A percentile compares a stretch with the other conserved stretches of the same genome.
phyloP scores from a whole-genome alignment of 2,797 vertebrate species.

The Ceryle rudis region DNA sequence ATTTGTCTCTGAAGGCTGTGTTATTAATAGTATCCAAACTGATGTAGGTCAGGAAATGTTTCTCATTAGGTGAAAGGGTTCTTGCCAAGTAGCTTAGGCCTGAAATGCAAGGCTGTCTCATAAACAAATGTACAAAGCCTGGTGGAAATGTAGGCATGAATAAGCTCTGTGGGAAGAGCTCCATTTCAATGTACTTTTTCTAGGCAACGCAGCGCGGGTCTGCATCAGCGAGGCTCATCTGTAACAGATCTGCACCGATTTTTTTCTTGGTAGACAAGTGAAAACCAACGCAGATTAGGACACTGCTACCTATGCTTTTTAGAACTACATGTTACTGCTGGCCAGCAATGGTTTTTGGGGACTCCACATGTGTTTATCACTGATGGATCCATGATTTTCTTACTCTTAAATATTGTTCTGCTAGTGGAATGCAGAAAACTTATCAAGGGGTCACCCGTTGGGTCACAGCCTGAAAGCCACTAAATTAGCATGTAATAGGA shows the following conservation, averaged over 20 bases:
- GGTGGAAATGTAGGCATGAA: slow-evolving; percentile 24
- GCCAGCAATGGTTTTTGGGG: neutral
- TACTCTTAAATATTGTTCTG: neutral
- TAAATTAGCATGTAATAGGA: neutral
- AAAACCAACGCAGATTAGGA: neutral
- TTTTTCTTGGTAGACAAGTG: neutral
- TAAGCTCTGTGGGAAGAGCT: slow-evolving; percentile 5
- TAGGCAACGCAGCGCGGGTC: neutral
- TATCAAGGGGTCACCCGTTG: neutral
- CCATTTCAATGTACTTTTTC: neutral
- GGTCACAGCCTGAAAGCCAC: neutral
- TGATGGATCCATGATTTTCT: neutral
- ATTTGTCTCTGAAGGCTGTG: neutral
- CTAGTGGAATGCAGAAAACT: neutral
- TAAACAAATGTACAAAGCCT: slow-evolving; percentile 53
- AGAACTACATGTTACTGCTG: neutral
- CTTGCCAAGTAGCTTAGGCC: slow-evolving; percentile 62
- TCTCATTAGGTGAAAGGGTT: slow-evolving; percentile 60
- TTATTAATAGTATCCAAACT: slow-evolving; percentile 67
- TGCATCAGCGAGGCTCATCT: neutral
- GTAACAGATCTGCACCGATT: neutral
- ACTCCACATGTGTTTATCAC: neutral
- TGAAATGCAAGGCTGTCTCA: slow-evolving; percentile 45
- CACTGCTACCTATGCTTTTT: neutral
- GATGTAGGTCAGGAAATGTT: slow-evolving; percentile 71